Conservation (phyloP, 2,113 vertebrate genomes). For the Lepus timidus region DNA sequence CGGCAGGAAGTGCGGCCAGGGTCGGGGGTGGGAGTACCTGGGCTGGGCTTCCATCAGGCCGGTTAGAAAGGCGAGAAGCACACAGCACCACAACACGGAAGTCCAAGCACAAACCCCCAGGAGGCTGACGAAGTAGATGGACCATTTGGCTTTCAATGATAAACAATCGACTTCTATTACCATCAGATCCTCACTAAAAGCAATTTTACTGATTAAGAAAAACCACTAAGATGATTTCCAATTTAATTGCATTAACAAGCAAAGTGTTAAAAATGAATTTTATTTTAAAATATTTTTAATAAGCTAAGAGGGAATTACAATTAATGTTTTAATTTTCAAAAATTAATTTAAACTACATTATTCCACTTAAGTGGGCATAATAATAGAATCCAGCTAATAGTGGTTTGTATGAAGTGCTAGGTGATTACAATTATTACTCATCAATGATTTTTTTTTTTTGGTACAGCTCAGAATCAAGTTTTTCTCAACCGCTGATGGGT, state of each 20-base stretch:
- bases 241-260: not conserved
- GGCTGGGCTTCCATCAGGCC: too few species aligned
- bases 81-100: not conserved
- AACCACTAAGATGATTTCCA: not conserved
- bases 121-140: not conserved
- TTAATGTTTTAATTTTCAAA: conserved; percentile 64
- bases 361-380: conserved; percentile 55
- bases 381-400: not conserved
- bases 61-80: too few species aligned
- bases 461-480: not conserved
- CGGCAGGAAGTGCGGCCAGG: too few species aligned
- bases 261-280: not conserved
- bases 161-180: not conserved
- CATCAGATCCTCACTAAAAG: not conserved
- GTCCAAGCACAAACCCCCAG: too few species aligned
- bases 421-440: not conserved
- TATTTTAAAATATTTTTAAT: conserved; percentile 49
- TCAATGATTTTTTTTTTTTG: not conserved
- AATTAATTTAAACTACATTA: conserved; percentile 64
- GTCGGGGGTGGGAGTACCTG: too few species aligned
- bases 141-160: not conserved
- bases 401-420: not conserved
- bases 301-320: conserved; percentile 45
- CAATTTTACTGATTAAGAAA: not conserved
- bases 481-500: not conserved